Base-by-base conservation (phyloP, 2,797 vertebrate genomes). In the Typhlichthys subterraneus region DNA sequence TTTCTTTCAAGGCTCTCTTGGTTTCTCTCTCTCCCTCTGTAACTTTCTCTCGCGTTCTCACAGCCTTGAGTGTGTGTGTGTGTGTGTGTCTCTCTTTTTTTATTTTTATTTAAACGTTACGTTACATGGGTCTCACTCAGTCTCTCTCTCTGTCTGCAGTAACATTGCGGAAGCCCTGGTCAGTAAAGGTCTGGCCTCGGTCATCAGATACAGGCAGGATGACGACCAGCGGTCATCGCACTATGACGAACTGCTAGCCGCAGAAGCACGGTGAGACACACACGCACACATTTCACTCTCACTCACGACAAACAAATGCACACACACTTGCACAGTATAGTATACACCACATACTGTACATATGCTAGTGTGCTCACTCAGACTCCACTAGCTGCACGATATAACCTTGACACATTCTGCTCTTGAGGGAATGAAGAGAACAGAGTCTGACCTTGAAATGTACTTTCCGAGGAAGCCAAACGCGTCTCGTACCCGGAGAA, bases 131-230 rank as follows among this genome's bases (percentile, higher is more conserved):
- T 17, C 11, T 31, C 15, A 29, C 12, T 53, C 7, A 29, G 15
- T 23, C 12, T 52, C 1, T 48, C 13, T 38, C 67, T 38, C 33
- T 38, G 33, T 62, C 65, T 79, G n/a, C 90, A 99, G 97, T 79
- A 98, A 99, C 93, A 98, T 96, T 1, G 97, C 97, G 0, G 97
- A 99, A 82, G 97, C 97, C 12, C 91, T 99, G 63, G 93, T 99
- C 81, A 99, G 97, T 86, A 99, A 99, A 90, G 97, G 97, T 46
- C 91, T 98, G 33, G 97, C 96, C 71, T 97, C 95, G 0, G 93
- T 96, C 86, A 96, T 99, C 89, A 88, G 95, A 64, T 98, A 99
- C 87, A 93, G 97, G 67, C 97, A 98, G 75, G 97, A 99, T 15
- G 97, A 98, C 2, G 96, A 99, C 83, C 97, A 98, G 79, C 90